These are phyloP conservation scores for Parazoanthus atlanticus DNA, from an alignment of 92 coral and sea anemone species.

Conservation along the genomic window DNA sequence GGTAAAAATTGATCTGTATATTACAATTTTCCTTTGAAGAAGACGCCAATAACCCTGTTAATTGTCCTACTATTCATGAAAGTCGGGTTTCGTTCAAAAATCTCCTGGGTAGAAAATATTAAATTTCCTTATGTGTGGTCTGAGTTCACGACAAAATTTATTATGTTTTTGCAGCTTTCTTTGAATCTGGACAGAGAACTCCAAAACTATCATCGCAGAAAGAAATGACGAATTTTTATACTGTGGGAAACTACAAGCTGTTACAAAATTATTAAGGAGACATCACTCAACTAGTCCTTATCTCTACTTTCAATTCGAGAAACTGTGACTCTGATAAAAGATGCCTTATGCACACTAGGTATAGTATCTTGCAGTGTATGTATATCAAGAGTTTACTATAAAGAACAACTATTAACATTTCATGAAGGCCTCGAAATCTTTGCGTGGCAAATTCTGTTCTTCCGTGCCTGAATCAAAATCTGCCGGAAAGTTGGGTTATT, in stretches of 20 bases:
- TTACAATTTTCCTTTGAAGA: constrained; percentile 39
- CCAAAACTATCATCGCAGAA: constrained; percentile 3
- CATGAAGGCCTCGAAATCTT: background rate
- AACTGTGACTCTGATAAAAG: constrained; percentile 28
- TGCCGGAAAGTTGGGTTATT: constrained; percentile 24
- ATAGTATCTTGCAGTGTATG: background rate
- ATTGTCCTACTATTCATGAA: constrained; percentile 46
- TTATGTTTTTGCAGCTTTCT: constrained; percentile 6
- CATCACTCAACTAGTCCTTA: constrained; percentile 45
- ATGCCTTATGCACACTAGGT: background rate
- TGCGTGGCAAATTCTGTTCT: constrained; percentile 1
- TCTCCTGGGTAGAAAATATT: constrained; percentile 46
- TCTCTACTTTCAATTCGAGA: constrained; percentile 39
- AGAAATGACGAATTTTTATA: background rate
- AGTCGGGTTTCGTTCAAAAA: constrained; percentile 46
- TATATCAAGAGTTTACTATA: background rate
- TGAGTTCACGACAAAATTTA: constrained; percentile 14
- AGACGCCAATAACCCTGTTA: constrained; percentile 33
- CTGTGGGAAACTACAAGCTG: constrained; percentile 45
- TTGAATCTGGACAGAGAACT: constrained; percentile 18
- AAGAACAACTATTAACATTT: constrained; percentile 9
- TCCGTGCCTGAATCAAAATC: constrained; percentile 30
- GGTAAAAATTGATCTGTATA: constrained; percentile 17
- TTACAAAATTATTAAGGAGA: constrained; percentile 30
- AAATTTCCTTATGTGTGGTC: constrained; percentile 45